Conservation (phyloP, 2,888 invertebrate genomes). For the Chromoteleia sp. region DNA sequence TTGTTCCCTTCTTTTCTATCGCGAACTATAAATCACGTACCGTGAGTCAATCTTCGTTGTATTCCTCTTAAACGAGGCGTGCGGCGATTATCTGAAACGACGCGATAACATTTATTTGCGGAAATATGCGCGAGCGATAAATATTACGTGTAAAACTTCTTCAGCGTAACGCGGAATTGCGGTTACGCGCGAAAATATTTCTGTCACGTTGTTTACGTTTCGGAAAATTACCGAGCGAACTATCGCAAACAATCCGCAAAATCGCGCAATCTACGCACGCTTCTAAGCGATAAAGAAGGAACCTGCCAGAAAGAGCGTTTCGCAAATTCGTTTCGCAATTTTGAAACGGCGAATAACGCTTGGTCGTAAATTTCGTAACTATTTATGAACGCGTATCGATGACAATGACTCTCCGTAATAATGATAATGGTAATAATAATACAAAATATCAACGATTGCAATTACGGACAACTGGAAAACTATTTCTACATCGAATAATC, state of each 20-base stretch:
- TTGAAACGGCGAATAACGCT: neutral
- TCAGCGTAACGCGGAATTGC: neutral
- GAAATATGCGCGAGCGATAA: constrained; percentile 26
- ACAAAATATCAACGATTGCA: neutral
- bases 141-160: constrained; percentile 23
- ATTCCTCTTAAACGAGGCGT: constrained; percentile 12
- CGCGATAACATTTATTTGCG: constrained; percentile 42
- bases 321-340: neutral
- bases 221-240: neutral
- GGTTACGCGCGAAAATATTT: constrained; percentile 14
- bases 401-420: neutral
- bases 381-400: constrained; percentile 14
- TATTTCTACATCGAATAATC: neutral
- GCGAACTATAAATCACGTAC: constrained; percentile 16
- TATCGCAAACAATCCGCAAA: too few species aligned
- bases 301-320: too few species aligned
- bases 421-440: constrained; percentile 10
- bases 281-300: too few species aligned
- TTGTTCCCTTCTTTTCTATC: neutral
- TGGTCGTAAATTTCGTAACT: constrained; percentile 5
- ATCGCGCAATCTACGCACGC: too few species aligned
- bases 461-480: neutral
- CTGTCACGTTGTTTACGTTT: constrained; percentile 13
- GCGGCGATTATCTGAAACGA: constrained; percentile 23
- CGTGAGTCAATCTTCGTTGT: constrained; percentile 33